Conservation (phyloP, 2,797 vertebrate genomes). For the Brachyalestes nurse region DNA sequence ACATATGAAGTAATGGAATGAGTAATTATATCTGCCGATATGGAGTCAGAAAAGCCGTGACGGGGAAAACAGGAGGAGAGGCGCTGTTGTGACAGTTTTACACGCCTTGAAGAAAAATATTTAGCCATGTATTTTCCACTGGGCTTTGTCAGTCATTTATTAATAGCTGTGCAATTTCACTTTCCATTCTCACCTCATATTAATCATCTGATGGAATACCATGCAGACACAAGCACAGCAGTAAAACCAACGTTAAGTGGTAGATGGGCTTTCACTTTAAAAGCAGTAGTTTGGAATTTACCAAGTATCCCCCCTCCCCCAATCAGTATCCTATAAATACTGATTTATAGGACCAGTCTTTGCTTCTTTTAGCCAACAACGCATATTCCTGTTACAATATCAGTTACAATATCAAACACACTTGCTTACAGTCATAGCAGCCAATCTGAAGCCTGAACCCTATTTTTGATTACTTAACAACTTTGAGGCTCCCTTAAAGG, state of each 20-base stretch:
- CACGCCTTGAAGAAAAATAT: constrained; percentile 62
- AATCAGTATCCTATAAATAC: too few relatives aligned
- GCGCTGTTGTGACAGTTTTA: constrained; percentile 52
- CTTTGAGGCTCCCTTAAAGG: background rate
- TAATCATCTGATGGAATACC: constrained; percentile 44
- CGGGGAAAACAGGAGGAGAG: constrained; percentile 50
- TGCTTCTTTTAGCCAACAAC: too few relatives aligned
- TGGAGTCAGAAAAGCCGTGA: constrained; percentile 37
- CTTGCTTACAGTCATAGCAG: too few relatives aligned
- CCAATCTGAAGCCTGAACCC: too few relatives aligned
- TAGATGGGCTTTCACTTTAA: background rate
- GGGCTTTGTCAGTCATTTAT: constrained; percentile 43
- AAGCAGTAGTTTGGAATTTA: too few relatives aligned
- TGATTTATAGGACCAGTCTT: too few relatives aligned
- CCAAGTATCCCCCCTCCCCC: too few relatives aligned
- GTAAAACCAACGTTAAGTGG: constrained; percentile 15
- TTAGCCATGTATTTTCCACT: constrained; percentile 54
- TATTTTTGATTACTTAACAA: too few relatives aligned
- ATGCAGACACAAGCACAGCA: constrained; percentile 32
- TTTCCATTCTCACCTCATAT: constrained; percentile 50
- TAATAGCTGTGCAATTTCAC: constrained; percentile 36
- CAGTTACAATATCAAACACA: too few relatives aligned
- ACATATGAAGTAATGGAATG: constrained; percentile 58
- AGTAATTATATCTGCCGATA: constrained; percentile 46
- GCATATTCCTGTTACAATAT: too few relatives aligned